Evolutionary conservation across 2,797 vertebrate genomes (phyloP), one percentile per base, ranked within the genome.

Genomic region (Phataginus tricuspis): DNA sequence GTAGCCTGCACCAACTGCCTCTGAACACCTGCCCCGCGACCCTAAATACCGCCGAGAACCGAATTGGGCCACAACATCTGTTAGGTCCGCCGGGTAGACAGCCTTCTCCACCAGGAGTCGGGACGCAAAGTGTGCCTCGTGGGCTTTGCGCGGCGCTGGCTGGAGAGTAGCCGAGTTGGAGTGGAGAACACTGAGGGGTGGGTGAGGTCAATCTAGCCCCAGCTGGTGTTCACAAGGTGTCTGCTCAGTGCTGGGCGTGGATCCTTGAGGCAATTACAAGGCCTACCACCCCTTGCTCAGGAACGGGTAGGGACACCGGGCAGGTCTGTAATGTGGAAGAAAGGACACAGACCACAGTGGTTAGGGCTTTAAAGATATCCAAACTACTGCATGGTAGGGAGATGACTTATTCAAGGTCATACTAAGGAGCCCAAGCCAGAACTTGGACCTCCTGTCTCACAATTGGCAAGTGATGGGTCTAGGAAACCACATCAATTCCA

Each of bases 191-290:
- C 0, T 0, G 18, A 21, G 15, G 59, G 19, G 39, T 5, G 0
- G 12, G 0, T 4, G 0, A 14, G 51, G 63, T 42, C 23, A 11
- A 5, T 7, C 2, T 1, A 18, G 59, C 45, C 53, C 57, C 42
- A 4, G 5, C 15, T 7, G 25, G 5, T 16, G 11, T 45, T 64
- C 51, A 53, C 25, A 3, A 15, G 37, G 37, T 29, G 29, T 18
- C 75, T 0, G 0, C 25, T 69, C 25, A 0, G 27, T 12, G 34
- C 12, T 3, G 0, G 7, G 15, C 12, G 7, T 42, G 63, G 59
- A 55, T 23, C 42, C 16, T 19, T 10, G 55, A 37, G 16, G 25
- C 39, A 68, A 13, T 92, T 59, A 45, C 74, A 49, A 29, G 0
- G 18, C 8, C 18, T 13, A 34, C 2, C 0, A 9, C 27, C 15